phyloP scores from a whole-genome alignment of 2,113 vertebrate genomes.

The Ciconia stormi region DNA sequence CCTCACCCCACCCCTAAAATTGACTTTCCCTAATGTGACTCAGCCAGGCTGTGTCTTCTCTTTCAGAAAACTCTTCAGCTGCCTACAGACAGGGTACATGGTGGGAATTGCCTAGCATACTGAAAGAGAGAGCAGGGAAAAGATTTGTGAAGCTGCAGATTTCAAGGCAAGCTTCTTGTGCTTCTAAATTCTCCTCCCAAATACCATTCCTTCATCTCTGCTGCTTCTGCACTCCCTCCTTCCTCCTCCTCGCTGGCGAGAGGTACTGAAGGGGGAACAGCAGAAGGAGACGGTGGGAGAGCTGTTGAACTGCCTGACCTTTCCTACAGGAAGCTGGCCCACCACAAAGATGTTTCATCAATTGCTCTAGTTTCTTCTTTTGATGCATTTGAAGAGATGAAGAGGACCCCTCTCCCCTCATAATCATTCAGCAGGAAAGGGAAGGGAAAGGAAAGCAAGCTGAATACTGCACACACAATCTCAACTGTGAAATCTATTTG shows the following conservation, averaged over 20 bases:
- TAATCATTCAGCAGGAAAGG: background rate
- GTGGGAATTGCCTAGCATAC: background rate
- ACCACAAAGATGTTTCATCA: background rate
- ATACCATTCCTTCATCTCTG: background rate
- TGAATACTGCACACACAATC: background rate
- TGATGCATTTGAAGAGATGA: background rate
- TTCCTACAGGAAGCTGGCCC: background rate
- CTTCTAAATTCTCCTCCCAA: background rate
- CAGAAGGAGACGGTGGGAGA: background rate
- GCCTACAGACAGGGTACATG: background rate
- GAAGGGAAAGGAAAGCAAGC: background rate
- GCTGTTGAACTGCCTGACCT: background rate
- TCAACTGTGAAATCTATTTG: background rate
- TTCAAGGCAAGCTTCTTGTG: background rate
- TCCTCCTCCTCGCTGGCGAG: background rate
- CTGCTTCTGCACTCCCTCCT: background rate
- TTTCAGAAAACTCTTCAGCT: background rate
- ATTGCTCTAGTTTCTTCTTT: background rate
- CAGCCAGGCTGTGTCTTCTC: background rate
- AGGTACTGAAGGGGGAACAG: background rate
- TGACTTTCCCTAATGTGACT: background rate
- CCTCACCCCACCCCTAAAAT: background rate
- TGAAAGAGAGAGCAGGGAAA: background rate
- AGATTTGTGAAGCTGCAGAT: background rate
- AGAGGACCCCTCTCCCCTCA: background rate